phyloP scores from a whole-genome alignment of 2,797 vertebrate species.

The Tarsius wallacei region DNA sequence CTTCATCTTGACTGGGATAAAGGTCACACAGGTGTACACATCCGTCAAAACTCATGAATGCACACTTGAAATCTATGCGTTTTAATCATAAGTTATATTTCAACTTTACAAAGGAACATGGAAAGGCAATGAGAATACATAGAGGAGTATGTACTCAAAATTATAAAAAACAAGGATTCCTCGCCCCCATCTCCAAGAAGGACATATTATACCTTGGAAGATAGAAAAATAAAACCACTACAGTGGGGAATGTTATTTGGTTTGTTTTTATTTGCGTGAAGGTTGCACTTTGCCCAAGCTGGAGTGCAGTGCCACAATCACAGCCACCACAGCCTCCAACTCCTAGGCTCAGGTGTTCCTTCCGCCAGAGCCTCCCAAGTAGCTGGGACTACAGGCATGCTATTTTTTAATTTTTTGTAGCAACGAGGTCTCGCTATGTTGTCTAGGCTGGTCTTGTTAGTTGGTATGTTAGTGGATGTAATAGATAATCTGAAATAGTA shows the following conservation, averaged over 20 bases:
- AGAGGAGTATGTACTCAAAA: neutral
- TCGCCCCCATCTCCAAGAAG: neutral
- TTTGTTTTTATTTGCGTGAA: too few relatives aligned
- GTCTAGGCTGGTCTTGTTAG: too few relatives aligned
- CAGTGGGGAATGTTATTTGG: neutral
- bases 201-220: neutral
- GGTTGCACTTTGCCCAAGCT: too few relatives aligned
- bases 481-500: constrained; percentile 17
- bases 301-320: too few relatives aligned
- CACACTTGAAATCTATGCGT: neutral
- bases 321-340: too few relatives aligned
- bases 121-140: neutral
- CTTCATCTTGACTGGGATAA: neutral
- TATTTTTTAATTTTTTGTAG: too few relatives aligned
- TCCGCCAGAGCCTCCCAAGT: too few relatives aligned
- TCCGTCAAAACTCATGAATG: neutral
- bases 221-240: neutral
- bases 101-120: neutral
- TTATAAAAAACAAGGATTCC: neutral
- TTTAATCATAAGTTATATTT: constrained; percentile 45
- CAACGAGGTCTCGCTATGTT: too few relatives aligned
- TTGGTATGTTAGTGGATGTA: neutral
- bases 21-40: neutral
- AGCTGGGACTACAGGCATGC: too few relatives aligned
- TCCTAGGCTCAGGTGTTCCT: too few relatives aligned